Base-by-base conservation (phyloP, 2,888 invertebrate species). In the Harmothoe impar region DNA sequence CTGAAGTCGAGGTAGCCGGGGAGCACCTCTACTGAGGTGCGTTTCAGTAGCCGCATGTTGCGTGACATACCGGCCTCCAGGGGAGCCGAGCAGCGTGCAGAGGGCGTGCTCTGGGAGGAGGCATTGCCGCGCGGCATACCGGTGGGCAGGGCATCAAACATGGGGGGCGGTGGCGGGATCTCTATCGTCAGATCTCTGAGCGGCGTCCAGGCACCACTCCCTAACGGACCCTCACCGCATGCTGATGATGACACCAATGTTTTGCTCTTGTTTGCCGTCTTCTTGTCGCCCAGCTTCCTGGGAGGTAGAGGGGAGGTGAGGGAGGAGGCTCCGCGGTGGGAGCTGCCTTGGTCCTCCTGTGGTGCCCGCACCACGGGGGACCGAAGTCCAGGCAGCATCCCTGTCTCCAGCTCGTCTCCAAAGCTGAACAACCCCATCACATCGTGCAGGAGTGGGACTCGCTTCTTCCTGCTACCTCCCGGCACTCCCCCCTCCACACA, bases 21-120 rank as follows among this genome's bases (percentile, higher is more conserved):
- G 29, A 92, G 86, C 25, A 92, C 92, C 33, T 92, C 92, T 35
- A 92, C 92, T 0, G 92, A 92, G 3, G 91, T 91, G 0, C 92
- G 89, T 84, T 92, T 92, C 89, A 92, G 85, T 54, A 92, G 91
- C 0, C 91, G 90, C 17, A 54, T 43, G 20, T 89, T 54, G 17
- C 89, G 43, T 17, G 72, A 31, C 15, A 86, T 23, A 0, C 25
- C 78, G 10, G 56, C 84, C 85, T 85, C 85, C 10, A 52, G n/a
- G 5, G 85, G 25, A 3, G 25, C 7, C 15, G 43, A 1, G 10
- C 33, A 31, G 31, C 35, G 85, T 15, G 35, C 35, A 12, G 51
- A 33, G 3, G 77, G 77, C 31, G 56, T 68, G 77, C 86, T 84
- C 54, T 52, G 51, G 17, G 89, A 33, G 0, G 89, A 43, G 15